A percentile compares a stretch with the other conserved stretches of the same genome.
phyloP scores from a whole-genome alignment of 2,113 vertebrate species.

The Heptranchias perlo region DNA sequence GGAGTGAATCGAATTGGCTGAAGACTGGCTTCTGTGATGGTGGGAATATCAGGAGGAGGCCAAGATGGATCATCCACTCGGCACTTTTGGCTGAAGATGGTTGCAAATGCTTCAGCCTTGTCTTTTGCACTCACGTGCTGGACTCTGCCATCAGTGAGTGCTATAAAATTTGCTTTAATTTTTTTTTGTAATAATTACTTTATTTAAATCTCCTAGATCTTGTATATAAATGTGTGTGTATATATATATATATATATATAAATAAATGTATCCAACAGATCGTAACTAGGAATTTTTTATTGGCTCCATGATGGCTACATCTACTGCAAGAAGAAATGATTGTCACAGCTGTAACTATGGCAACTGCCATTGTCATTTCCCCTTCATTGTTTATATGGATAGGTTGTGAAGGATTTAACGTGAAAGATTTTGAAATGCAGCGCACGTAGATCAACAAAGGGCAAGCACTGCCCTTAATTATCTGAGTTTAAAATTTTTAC shows the following conservation, averaged over 20 bases:
- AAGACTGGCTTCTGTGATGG: no score
- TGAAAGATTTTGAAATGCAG: neutral
- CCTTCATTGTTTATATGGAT: neutral
- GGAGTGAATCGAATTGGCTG: no score
- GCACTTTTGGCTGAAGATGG: no score
- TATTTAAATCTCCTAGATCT: neutral
- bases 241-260: neutral
- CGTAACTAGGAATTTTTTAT: neutral
- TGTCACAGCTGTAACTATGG: neutral
- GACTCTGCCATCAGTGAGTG: neutral
- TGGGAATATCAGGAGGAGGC: no score
- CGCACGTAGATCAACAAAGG: neutral
- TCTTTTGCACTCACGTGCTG: no score
- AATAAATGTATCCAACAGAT: neutral
- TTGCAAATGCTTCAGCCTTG: no score
- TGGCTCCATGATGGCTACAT: neutral
- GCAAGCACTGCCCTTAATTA: neutral
- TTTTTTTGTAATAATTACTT: neutral
- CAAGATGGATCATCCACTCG: no score
- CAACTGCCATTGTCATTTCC: neutral
- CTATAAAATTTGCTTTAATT: neutral
- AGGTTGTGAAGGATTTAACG: neutral
- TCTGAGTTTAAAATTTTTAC: neutral
- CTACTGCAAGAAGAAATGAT: neutral
- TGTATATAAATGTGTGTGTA: neutral